These are phyloP conservation scores for Australoheros scitulus DNA, from an alignment of 2,113 vertebrate genomes.

Conservation along the genomic window DNA sequence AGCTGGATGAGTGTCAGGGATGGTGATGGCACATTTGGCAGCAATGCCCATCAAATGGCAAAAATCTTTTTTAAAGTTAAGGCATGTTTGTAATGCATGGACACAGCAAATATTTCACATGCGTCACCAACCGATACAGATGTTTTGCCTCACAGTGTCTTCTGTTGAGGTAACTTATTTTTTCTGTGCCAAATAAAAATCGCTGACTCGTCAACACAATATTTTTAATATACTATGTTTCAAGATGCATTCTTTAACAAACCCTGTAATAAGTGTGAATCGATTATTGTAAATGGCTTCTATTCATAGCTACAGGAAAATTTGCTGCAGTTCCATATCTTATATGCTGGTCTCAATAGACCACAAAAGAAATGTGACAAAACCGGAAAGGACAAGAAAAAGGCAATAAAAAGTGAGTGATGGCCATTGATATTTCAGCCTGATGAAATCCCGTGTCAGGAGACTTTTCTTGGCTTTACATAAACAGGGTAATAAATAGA, in stretches of 20 bases:
- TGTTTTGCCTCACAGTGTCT: neutral
- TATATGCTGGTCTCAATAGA: slow-evolving; percentile 25
- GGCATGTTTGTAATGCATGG: neutral
- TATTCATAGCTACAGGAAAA: too few relatives aligned
- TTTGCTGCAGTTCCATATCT: slow-evolving; percentile 29
- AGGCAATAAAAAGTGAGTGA: slow-evolving; percentile 74
- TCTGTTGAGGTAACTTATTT: neutral
- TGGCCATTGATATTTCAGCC: slow-evolving; percentile 74
- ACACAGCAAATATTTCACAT: neutral
- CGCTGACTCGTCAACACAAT: neutral
- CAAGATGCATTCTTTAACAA: neutral
- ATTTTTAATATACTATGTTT: neutral
- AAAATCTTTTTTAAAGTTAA: neutral
- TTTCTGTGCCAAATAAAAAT: neutral
- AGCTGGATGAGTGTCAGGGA: neutral
- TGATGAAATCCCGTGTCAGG: slow-evolving; percentile 56
- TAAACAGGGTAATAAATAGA: slow-evolving; percentile 81
- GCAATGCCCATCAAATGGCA: neutral
- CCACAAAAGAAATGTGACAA: slow-evolving; percentile 62
- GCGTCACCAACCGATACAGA: neutral
- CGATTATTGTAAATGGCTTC: too few relatives aligned
- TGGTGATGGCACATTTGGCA: neutral
- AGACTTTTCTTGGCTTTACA: slow-evolving; percentile 75
- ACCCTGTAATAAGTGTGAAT: neutral
- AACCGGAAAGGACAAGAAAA: slow-evolving; percentile 52